Evolutionary conservation across 1,140 invertebrate genomes (phyloP).

Genomic region (Pachyrhynchus sulphureomaculatus): DNA sequence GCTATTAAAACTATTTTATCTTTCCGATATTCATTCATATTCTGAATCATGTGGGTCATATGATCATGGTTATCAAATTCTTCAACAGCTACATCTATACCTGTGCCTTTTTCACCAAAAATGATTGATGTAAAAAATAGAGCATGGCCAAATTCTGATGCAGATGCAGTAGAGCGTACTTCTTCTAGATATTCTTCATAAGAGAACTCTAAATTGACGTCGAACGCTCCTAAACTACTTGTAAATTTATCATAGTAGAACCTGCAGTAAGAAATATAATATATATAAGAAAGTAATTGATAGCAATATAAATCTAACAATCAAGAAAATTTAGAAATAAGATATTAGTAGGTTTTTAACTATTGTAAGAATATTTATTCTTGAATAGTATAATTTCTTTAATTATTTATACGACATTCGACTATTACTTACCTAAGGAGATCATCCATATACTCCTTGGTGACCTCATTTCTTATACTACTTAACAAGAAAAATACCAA

Average conservation of each 20-base stretch:
- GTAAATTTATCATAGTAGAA: conserved; percentile 4
- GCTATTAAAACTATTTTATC: conserved; percentile 4
- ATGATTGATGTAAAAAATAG: not conserved
- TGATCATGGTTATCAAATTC: not conserved
- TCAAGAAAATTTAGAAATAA: too few species aligned
- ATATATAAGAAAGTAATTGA: too few species aligned
- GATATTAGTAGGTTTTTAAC: too few species aligned
- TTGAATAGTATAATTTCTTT: too few species aligned
- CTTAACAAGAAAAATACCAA: too few species aligned
- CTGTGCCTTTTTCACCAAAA: conserved; percentile 4
- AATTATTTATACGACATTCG: too few species aligned
- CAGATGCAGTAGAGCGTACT: not conserved
- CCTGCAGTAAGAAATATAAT: too few species aligned
- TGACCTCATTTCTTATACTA: too few species aligned
- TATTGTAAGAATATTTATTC: too few species aligned
- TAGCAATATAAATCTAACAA: too few species aligned
- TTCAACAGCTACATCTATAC: not conserved
- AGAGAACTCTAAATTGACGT: not conserved
- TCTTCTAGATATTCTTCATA: conserved; percentile 1
- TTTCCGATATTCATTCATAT: conserved; percentile 1
- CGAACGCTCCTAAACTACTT: not conserved
- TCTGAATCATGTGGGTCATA: not conserved
- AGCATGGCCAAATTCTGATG: not conserved
- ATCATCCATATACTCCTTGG: too few species aligned
- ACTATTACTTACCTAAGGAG: too few species aligned